Evolutionary conservation across 2,113 vertebrate genomes (phyloP), one percentile per base, ranked within the genome.

Genomic region (Paramisgurnus dabryanus): DNA sequence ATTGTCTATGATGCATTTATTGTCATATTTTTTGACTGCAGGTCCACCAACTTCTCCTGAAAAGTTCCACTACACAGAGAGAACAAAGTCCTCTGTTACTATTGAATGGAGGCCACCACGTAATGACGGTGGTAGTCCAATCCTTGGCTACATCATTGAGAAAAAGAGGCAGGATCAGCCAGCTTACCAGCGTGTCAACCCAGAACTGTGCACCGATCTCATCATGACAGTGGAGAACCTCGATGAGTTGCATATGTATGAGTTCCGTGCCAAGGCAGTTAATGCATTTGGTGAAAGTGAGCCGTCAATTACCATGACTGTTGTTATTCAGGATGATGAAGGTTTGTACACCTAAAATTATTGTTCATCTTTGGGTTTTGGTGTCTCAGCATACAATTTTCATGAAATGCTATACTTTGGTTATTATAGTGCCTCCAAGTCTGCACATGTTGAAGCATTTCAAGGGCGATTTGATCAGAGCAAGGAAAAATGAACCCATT

Each of bases 241-340:
- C 34, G 95, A 95, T 1, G 97, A 99, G 58, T 92, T 92, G 84
- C 95, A 96, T 85, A 95, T 96, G 95, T 99, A 99, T 74, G 98
- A 99, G 85, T 99, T 99, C 89, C 96, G 97, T 78, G 96, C 97
- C 84, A 98, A 95, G 87, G 97, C 97, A 55, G 92, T 95, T 75
- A 99, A 99, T 83, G 93, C 87, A 2, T 87, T 97, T 7, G 97
- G 96, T 77, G 95, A 96, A 93, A 98, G 98, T 77, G 97, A 99
- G 66, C 96, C 97, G 40, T 96, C 97, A 4, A 91, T 96, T 78
- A 95, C 96, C 7, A 87, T 99, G 50, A 95, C 92, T 18, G 95
- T 97, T 58, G 91, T 98, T 75, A 95, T 99, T 89, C 95, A 97
- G 83, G 98, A 99, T 83, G 98, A 99, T 88, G 98, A 99, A 97